Conservation (phyloP, 2,888 invertebrate genomes). For the Drosophila mercatorum region DNA sequence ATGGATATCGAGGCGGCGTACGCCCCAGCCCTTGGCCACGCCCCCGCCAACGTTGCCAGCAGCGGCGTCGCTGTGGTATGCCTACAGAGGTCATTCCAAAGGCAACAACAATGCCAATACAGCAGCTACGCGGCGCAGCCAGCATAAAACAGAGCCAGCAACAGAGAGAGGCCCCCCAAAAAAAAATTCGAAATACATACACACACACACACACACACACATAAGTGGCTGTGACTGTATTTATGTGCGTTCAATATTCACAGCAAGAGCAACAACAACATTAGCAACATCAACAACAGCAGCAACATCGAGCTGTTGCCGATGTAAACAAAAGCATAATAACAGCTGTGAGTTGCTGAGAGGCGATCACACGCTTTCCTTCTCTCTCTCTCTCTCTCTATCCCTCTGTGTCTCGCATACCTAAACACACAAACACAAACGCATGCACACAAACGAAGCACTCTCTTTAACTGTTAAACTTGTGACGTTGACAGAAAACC, state of each 20-base stretch:
- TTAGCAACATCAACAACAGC: conserved; percentile 35
- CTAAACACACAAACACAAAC: conserved; percentile 5
- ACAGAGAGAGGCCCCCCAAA: conserved; percentile 33
- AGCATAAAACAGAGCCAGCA: conserved; percentile 57
- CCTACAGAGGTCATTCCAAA: conserved; percentile 83
- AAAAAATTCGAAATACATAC: conserved; percentile 34
- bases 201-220: background rate
- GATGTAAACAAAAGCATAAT: conserved; percentile 73
- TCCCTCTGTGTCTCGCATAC: background rate
- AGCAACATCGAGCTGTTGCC: conserved; percentile 47
- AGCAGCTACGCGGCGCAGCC: conserved; percentile 15
- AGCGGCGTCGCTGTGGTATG: conserved; percentile 43
- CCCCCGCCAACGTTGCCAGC: background rate
- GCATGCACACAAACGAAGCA: background rate
- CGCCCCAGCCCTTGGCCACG: conserved; percentile 31
- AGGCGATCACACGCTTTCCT: conserved; percentile 9
- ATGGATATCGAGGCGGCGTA: conserved; percentile 56
- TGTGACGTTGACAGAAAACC: conserved; percentile 73
- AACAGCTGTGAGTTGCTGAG: conserved; percentile 59
- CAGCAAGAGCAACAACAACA: conserved; percentile 35
- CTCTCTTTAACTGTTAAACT: conserved; percentile 75
- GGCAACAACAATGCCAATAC: conserved; percentile 78
- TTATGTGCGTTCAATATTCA: conserved; percentile 32
- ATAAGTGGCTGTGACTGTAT: background rate
- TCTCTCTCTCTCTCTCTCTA: background rate